Conservation (phyloP, 2,888 invertebrate species). For the Nephrotoma flavescens region DNA sequence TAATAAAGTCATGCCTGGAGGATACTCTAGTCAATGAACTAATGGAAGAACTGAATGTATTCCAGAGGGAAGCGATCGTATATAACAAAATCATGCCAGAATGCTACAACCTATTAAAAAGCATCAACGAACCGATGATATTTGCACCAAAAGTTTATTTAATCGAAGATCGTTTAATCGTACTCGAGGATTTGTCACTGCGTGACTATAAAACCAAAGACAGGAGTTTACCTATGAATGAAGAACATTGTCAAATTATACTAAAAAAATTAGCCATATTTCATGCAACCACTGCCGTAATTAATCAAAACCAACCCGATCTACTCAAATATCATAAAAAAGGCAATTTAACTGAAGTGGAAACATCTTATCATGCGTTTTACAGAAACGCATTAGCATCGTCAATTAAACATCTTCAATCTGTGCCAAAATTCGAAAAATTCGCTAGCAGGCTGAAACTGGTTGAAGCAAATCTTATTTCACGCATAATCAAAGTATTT, state of each 20-base stretch:
- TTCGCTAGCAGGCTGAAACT: constrained; percentile 17
- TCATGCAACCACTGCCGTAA: constrained; percentile 37
- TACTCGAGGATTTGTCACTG: constrained; percentile 37
- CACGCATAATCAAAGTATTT: constrained; percentile 19
- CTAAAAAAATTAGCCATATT: constrained; percentile 37
- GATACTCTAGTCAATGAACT: constrained; percentile 17
- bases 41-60: constrained; percentile 19
- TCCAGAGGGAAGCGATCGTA: constrained; percentile 17
- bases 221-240: constrained; percentile 34
- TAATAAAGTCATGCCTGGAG: constrained; percentile 20
- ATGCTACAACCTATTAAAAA: constrained; percentile 14
- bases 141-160: constrained; percentile 19
- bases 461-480: constrained; percentile 17
- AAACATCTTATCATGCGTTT: constrained; percentile 19
- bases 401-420: constrained; percentile 18
- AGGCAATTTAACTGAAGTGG: constrained; percentile 18
- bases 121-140: constrained; percentile 16
- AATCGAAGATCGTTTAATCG: constrained; percentile 10
- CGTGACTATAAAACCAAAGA: constrained; percentile 35
- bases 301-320: constrained; percentile 30
- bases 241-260: constrained; percentile 32
- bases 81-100: constrained; percentile 17
- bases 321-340: constrained; percentile 18
- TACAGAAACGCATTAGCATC: constrained; percentile 17
- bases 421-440: constrained; percentile 14